Conservation (phyloP, 2,113 vertebrate species). For the Oryzias woworae region DNA sequence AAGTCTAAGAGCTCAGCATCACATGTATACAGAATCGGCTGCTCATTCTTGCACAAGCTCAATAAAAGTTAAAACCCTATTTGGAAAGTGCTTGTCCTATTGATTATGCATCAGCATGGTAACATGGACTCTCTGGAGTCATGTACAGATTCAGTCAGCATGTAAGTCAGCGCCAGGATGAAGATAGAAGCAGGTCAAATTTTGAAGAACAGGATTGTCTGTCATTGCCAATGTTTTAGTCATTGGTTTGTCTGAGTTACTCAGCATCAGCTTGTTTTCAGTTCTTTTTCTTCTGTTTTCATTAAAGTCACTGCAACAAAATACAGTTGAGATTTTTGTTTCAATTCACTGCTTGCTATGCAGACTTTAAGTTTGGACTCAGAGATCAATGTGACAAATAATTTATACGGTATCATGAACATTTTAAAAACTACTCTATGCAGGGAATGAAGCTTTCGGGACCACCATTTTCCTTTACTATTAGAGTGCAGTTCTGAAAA, state of each 20-base stretch:
- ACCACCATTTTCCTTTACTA: too few relatives aligned
- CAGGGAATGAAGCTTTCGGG: too few relatives aligned
- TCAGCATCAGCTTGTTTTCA: conserved; percentile 33
- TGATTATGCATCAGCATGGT: conserved; percentile 64
- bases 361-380: too few relatives aligned
- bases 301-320: conserved; percentile 2
- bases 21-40: conserved; percentile 17
- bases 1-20: conserved; percentile 18
- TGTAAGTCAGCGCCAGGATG: conserved; percentile 5
- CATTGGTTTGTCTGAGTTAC: conserved; percentile 45
- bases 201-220: conserved; percentile 14
- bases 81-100: conserved; percentile 67
- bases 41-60: conserved; percentile 44
- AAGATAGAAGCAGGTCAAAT: conserved; percentile 13
- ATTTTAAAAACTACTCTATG: too few relatives aligned
- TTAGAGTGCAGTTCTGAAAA: too few relatives aligned
- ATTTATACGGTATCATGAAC: too few relatives aligned
- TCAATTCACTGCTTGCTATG: neutral
- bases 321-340: neutral
- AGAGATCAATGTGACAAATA: too few relatives aligned
- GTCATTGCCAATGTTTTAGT: conserved; percentile 45
- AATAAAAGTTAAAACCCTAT: conserved; percentile 64
- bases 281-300: conserved; percentile 8
- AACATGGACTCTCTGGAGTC: conserved; percentile 48
- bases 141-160: conserved; percentile 21